Evolutionary conservation across 2,888 invertebrate genomes (phyloP).

Genomic region (Dynastes grantii): DNA sequence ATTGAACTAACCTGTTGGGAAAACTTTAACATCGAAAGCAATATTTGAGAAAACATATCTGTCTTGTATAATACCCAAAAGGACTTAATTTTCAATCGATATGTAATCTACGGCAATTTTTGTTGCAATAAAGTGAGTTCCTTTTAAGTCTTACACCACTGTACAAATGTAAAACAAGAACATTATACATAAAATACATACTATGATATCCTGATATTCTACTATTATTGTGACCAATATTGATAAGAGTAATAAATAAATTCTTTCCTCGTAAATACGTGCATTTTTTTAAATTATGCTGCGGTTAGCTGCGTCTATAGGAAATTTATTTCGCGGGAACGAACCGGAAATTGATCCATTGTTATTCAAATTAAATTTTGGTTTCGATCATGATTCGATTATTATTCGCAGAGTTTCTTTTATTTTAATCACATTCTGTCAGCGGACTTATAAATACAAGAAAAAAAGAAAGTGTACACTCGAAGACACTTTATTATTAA

Average conservation of each 20-base stretch:
- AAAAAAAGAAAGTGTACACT: no score
- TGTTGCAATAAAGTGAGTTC: no score
- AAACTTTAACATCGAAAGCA: not conserved
- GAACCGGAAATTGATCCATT: no score
- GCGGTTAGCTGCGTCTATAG: no score
- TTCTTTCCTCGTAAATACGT: not conserved
- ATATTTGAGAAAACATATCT: not conserved
- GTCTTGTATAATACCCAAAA: no score
- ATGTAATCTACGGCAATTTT: no score
- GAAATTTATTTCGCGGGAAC: no score
- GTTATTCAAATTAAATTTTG: not conserved
- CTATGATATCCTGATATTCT: conserved; percentile 23
- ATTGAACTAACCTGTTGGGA: not conserved
- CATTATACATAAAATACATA: conserved; percentile 14
- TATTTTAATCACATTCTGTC: not conserved
- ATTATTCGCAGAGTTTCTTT: not conserved
- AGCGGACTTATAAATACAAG: no score
- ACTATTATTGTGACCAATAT: conserved; percentile 29
- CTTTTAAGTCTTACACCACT: no score
- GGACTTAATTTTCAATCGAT: no score
- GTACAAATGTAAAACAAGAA: not conserved
- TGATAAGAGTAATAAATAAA: conserved; percentile 8
- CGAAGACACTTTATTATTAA: no score
- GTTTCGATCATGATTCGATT: not conserved
- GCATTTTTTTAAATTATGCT: not conserved